Evolutionary conservation across 2,113 vertebrate genomes (phyloP).

Genomic region (Heterotis niloticus): DNA sequence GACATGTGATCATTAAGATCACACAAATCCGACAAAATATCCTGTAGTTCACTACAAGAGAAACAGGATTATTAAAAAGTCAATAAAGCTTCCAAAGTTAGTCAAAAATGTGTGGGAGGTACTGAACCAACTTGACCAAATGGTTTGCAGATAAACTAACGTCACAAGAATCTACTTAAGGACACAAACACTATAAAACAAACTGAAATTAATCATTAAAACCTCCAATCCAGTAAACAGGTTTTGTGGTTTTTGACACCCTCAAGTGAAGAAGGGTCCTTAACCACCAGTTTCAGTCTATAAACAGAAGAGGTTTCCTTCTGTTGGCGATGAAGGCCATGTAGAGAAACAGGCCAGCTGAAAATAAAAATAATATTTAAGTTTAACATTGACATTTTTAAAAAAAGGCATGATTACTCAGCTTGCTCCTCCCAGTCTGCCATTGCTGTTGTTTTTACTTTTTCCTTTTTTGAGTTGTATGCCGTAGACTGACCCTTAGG

Average conservation of each 20-base stretch:
- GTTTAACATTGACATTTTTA: neutral
- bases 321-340: neutral
- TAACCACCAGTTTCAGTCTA: neutral
- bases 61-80: neutral
- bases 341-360: neutral
- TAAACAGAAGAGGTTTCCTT: neutral
- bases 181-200: neutral
- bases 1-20: neutral
- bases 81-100: constrained; percentile 14
- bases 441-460: neutral
- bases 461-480: too few species aligned
- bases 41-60: neutral
- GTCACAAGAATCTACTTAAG: neutral
- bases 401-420: neutral
- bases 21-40: neutral
- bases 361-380: constrained; percentile 9
- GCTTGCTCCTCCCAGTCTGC: neutral
- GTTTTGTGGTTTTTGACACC: neutral
- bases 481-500: neutral
- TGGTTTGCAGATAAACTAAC: neutral
- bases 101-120: neutral
- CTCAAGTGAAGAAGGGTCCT: neutral
- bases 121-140: neutral
- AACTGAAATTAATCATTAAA: neutral
- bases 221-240: neutral